Conservation (phyloP, 2,113 vertebrate genomes). For the Gobiocypris rarus region DNA sequence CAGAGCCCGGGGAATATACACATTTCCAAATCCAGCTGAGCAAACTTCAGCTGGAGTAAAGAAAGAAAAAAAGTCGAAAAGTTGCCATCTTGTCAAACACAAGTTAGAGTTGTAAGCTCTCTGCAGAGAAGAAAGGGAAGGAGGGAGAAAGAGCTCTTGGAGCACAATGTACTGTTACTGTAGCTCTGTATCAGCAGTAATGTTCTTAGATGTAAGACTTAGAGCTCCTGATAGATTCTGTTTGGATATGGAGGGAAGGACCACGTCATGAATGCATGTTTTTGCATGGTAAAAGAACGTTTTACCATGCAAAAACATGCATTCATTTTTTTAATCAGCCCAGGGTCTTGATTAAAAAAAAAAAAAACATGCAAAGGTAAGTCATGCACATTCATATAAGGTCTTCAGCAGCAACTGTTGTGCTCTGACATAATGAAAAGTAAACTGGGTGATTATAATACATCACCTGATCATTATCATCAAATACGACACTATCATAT, state of each 20-base stretch:
- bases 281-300: conserved; percentile 1
- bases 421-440: not conserved
- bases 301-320: no score
- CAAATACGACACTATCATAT: no score
- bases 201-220: not conserved
- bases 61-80: not conserved
- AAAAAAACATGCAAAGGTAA: not conserved
- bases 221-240: not conserved
- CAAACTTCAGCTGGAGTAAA: conserved; percentile 46
- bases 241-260: not conserved
- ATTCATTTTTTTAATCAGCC: no score
- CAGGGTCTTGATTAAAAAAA: no score
- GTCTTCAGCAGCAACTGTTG: not conserved
- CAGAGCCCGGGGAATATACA: conserved; percentile 41
- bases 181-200: conserved; percentile 6
- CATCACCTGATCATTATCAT: not conserved
- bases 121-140: conserved; percentile 24
- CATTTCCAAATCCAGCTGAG: conserved; percentile 52
- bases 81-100: conserved; percentile 46
- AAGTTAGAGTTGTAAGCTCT: conserved; percentile 49
- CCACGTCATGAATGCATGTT: not conserved
- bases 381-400: not conserved
- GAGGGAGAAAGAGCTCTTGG: not conserved
- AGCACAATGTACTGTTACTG: not conserved
- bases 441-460: not conserved